Percentiles rank a stretch among this genome's conserved stretches.
phyloP scores from a whole-genome alignment of 2,797 vertebrate genomes.

The Acanthornis magna region DNA sequence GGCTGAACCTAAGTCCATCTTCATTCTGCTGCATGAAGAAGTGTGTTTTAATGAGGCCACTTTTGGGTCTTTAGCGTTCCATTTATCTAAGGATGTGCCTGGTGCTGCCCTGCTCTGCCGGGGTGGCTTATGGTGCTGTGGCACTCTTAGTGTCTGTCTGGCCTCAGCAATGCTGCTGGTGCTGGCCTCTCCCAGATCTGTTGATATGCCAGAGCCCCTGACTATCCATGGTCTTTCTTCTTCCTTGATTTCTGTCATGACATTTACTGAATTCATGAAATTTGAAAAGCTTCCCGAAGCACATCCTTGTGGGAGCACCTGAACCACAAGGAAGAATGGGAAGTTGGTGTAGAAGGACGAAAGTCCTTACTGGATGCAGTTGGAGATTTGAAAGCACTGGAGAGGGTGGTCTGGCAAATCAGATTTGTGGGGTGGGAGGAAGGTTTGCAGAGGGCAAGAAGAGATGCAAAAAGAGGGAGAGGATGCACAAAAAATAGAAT shows the following conservation, averaged over 20 bases:
- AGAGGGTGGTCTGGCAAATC: background rate
- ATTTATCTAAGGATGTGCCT: background rate
- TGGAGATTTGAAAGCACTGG: background rate
- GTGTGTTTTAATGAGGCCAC: background rate
- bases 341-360: background rate
- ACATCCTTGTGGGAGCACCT: background rate
- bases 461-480: background rate
- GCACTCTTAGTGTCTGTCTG: accelerated
- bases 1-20: background rate
- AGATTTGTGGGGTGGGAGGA: background rate
- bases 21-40: background rate
- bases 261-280: background rate
- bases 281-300: background rate
- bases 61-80: background rate
- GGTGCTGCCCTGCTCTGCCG: background rate
- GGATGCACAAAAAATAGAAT: background rate
- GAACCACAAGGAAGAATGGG: background rate
- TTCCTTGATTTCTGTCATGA: background rate
- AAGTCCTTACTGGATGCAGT: accelerated
- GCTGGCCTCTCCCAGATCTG: background rate
- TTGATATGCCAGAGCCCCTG: background rate
- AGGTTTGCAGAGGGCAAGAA: background rate
- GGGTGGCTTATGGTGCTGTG: background rate
- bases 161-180: background rate
- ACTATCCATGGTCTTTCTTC: background rate